Conservation (phyloP, 2,797 vertebrate genomes). For the Brachyalestes nurse region DNA sequence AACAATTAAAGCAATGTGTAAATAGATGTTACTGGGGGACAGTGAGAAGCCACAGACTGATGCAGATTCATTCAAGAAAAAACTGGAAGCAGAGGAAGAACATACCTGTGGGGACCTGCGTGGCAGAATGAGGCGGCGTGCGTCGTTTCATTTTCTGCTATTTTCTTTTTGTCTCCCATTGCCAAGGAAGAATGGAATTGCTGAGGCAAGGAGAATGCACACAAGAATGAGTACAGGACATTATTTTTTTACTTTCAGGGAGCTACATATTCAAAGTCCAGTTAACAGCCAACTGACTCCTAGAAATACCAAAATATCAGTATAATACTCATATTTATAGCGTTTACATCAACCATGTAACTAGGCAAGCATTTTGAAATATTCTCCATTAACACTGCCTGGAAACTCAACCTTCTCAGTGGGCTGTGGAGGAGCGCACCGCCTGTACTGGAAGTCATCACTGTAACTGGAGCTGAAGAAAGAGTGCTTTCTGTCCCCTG, state of each 20-base stretch:
- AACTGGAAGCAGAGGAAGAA: neutral
- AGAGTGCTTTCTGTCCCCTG: slow-evolving; percentile 22
- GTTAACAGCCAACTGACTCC: too few relatives aligned
- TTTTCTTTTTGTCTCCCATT: slow-evolving; percentile 62
- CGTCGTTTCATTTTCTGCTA: slow-evolving; percentile 56
- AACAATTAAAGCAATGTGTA: too few relatives aligned
- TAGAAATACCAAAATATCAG: too few relatives aligned
- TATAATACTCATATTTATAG: too few relatives aligned
- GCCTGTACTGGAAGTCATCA: slow-evolving; percentile 52
- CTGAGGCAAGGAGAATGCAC: slow-evolving; percentile 33
- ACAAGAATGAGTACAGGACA: neutral
- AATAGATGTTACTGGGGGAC: too few relatives aligned
- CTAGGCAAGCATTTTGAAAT: too few relatives aligned
- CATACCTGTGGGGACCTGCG: slow-evolving; percentile 51
- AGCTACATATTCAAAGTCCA: neutral
- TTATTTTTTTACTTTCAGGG: slow-evolving; percentile 17
- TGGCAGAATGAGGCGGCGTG: slow-evolving; percentile 52
- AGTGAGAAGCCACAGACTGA: too few relatives aligned
- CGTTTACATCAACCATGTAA: too few relatives aligned
- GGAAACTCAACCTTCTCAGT: slow-evolving; percentile 54
- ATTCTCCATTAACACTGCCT: neutral
- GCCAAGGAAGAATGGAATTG: slow-evolving; percentile 48
- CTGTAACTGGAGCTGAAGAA: slow-evolving; percentile 52
- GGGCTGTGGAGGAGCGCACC: slow-evolving; percentile 25
- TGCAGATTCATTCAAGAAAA: too few relatives aligned